Percentiles rank a stretch among this genome's conserved stretches.
These are phyloP conservation scores for Erethizon dorsatum DNA, from an alignment of 2,797 vertebrate genomes.

Conservation along the genomic window DNA sequence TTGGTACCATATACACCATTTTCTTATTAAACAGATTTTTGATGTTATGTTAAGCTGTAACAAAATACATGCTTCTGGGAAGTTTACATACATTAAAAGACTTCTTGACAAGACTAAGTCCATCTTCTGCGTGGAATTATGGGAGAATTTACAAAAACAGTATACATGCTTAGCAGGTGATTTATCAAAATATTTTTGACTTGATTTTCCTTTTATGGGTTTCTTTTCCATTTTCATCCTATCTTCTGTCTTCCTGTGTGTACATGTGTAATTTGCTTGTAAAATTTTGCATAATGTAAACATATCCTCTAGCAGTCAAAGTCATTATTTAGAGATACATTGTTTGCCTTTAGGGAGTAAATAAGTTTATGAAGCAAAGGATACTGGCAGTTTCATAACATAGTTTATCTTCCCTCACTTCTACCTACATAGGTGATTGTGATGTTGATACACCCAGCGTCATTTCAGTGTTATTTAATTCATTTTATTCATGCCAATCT, in stretches of 20 bases:
- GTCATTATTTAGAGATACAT: slow-evolving; percentile 21
- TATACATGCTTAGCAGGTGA: slow-evolving; percentile 38
- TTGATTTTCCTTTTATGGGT: slow-evolving; percentile 67
- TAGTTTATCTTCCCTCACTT: background rate
- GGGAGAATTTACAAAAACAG: slow-evolving; percentile 58
- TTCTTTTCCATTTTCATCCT: slow-evolving; percentile 45
- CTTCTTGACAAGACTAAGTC: slow-evolving; percentile 63
- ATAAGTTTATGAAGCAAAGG: background rate
- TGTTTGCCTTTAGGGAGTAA: background rate
- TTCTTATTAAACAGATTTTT: slow-evolving; percentile 77
- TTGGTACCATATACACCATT: slow-evolving; percentile 39
- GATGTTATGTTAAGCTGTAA: slow-evolving; percentile 65
- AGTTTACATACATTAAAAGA: slow-evolving; percentile 66
- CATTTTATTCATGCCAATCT: background rate
- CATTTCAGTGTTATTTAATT: background rate
- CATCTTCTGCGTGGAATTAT: slow-evolving; percentile 62
- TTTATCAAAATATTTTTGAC: slow-evolving; percentile 67
- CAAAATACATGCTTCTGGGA: slow-evolving; percentile 48
- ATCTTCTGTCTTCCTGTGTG: background rate
- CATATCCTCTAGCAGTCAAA: background rate
- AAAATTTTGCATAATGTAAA: slow-evolving; percentile 58
- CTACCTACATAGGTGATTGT: background rate
- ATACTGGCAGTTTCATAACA: background rate
- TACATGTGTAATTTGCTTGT: background rate
- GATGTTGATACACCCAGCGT: background rate